Evolutionary conservation across 2,113 vertebrate species (phyloP).

Genomic region (Colistium nudipinnis): DNA sequence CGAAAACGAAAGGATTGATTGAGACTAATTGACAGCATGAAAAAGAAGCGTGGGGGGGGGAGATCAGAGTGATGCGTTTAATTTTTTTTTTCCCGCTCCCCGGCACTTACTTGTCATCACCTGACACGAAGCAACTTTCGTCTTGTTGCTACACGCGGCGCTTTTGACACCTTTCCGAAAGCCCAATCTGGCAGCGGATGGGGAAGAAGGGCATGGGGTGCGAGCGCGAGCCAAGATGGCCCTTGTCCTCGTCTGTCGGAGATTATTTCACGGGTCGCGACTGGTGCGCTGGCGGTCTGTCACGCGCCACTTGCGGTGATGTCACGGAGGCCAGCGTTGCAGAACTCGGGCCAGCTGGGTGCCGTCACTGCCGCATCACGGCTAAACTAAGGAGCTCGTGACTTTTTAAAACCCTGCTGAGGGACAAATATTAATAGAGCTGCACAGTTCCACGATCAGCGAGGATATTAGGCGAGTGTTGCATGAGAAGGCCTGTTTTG

Average conservation of each 20-base stretch:
- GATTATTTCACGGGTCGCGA: constrained; percentile 70
- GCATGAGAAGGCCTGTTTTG: constrained; percentile 53
- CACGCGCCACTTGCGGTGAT: constrained; percentile 66
- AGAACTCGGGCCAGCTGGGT: constrained; percentile 69
- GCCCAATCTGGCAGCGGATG: constrained; percentile 19
- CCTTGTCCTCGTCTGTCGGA: constrained; percentile 70
- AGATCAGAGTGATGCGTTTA: constrained; percentile 53
- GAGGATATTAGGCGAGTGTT: constrained; percentile 47
- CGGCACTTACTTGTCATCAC: constrained; percentile 76
- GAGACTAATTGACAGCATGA: constrained; percentile 78
- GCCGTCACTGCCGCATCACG: constrained; percentile 53
- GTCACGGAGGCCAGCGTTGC: constrained; percentile 64
- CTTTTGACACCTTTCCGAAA: constrained; percentile 51
- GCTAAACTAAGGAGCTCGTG: constrained; percentile 49
- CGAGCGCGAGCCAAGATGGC: constrained; percentile 43
- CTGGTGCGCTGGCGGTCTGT: constrained; percentile 64
- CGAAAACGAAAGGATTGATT: constrained; percentile 71
- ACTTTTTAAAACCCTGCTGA: constrained; percentile 49
- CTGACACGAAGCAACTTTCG: constrained; percentile 72
- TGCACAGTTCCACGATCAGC: constrained; percentile 42
- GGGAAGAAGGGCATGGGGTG: constrained; percentile 52
- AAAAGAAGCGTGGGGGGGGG: constrained; percentile 2
- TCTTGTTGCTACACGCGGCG: constrained; percentile 45
- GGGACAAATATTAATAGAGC: constrained; percentile 49
- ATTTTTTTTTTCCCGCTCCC: constrained; percentile 63